Evolutionary conservation across 1,140 invertebrate species (phyloP).

Genomic region (Dolichoris vasculosae): DNA sequence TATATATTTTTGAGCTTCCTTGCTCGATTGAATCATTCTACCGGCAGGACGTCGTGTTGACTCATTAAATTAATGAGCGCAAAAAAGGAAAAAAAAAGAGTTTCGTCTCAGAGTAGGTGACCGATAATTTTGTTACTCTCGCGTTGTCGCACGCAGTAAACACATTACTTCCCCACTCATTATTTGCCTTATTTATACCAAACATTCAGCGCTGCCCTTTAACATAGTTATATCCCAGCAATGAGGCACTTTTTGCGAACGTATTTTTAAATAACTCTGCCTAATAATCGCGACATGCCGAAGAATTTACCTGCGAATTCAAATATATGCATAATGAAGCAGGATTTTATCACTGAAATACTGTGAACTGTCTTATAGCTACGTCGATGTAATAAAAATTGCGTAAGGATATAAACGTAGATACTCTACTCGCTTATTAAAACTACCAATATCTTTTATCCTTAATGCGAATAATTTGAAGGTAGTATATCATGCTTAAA

Average conservation of each 20-base stretch:
- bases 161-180: neutral
- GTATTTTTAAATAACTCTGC: neutral
- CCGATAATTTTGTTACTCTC: too few relatives aligned
- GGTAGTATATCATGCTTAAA: slow-evolving; percentile 5
- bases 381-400: neutral
- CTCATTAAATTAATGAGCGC: slow-evolving; percentile 1
- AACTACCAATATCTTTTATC: neutral
- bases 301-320: slow-evolving; percentile 15
- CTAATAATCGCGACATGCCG: neutral
- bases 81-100: neutral
- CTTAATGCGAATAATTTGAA: slow-evolving; percentile 4
- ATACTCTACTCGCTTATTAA: neutral
- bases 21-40: neutral
- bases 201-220: neutral
- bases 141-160: neutral
- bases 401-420: neutral
- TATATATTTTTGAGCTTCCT: neutral
- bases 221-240: too few relatives aligned
- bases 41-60: neutral
- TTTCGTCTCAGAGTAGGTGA: too few relatives aligned
- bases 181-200: neutral
- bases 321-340: slow-evolving; percentile 1
- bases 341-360: slow-evolving; percentile 27
- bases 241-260: too few relatives aligned
- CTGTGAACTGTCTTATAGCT: neutral